Conservation (phyloP, 2,888 invertebrate genomes). For the Melanotus villosus region DNA sequence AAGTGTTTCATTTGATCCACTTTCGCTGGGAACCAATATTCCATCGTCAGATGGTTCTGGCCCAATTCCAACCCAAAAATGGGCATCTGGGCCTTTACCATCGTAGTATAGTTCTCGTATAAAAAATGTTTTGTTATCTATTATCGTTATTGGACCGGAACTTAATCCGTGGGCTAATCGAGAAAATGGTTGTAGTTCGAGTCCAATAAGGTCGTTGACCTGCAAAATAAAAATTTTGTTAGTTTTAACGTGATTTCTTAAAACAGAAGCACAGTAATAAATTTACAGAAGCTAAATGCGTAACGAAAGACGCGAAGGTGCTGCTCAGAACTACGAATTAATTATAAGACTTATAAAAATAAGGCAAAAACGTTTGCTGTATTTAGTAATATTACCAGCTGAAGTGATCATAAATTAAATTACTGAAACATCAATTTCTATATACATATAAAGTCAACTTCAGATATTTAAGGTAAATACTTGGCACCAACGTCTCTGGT, state of each 20-base stretch:
- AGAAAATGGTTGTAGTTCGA: constrained; percentile 41
- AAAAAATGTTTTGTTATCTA: constrained; percentile 46
- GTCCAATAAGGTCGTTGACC: not conserved
- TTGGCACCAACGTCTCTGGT: too few species aligned
- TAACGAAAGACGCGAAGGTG: too few species aligned
- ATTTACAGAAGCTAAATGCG: too few species aligned
- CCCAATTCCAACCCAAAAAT: constrained; percentile 53
- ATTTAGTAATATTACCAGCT: too few species aligned
- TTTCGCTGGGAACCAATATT: constrained; percentile 42
- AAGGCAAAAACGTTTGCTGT: too few species aligned
- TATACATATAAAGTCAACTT: too few species aligned
- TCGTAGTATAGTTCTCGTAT: constrained; percentile 52
- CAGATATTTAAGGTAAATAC: too few species aligned
- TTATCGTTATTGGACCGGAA: constrained; percentile 50
- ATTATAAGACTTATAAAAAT: too few species aligned
- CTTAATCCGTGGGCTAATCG: constrained; percentile 47
- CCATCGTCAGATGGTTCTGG: constrained; percentile 38
- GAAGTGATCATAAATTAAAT: too few species aligned
- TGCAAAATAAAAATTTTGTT: not conserved
- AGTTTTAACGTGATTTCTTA: not conserved
- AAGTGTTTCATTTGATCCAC: constrained; percentile 28
- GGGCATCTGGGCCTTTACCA: constrained; percentile 51
- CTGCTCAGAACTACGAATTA: too few species aligned
- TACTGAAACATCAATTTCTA: too few species aligned
- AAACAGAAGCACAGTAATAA: too few species aligned